Conservation (phyloP, 2,113 vertebrate genomes). For the Xenotilapia leptura region DNA sequence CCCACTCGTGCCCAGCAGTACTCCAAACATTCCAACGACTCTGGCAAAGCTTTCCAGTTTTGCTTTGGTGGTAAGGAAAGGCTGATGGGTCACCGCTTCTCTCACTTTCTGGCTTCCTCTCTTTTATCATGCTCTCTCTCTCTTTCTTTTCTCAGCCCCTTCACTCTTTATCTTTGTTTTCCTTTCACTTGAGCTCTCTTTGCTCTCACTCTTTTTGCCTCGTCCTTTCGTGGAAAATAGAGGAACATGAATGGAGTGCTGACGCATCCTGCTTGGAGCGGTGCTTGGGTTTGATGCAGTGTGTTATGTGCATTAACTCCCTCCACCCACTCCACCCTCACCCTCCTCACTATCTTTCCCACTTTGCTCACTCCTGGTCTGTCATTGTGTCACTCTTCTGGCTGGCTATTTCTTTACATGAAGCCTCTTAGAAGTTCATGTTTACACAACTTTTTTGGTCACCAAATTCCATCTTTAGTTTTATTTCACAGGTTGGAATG, state of each 20-base stretch:
- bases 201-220: neutral
- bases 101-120: neutral
- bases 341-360: conserved; percentile 17
- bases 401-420: neutral
- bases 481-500: neutral
- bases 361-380: conserved; percentile 5
- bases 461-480: neutral
- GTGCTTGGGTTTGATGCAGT: conserved; percentile 83
- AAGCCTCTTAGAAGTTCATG: neutral
- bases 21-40: conserved; percentile 9
- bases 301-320: conserved; percentile 73
- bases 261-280: conserved; percentile 80
- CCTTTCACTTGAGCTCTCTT: neutral
- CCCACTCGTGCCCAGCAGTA: conserved; percentile 40
- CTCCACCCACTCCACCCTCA: conserved; percentile 51
- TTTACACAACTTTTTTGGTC: neutral
- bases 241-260: conserved; percentile 83
- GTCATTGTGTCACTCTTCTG: conserved; percentile 15
- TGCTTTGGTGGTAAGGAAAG: conserved; percentile 14
- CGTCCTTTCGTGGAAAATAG: conserved; percentile 72
- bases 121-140: neutral
- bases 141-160: neutral
- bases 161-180: neutral
- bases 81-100: conserved; percentile 13
- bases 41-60: conserved; percentile 16